Evolutionary conservation across 30 jellyfish, hydroid and myxozoan genomes (phyloP), one percentile per base, ranked within the genome.

Genomic region (Cassiopea andromeda): DNA sequence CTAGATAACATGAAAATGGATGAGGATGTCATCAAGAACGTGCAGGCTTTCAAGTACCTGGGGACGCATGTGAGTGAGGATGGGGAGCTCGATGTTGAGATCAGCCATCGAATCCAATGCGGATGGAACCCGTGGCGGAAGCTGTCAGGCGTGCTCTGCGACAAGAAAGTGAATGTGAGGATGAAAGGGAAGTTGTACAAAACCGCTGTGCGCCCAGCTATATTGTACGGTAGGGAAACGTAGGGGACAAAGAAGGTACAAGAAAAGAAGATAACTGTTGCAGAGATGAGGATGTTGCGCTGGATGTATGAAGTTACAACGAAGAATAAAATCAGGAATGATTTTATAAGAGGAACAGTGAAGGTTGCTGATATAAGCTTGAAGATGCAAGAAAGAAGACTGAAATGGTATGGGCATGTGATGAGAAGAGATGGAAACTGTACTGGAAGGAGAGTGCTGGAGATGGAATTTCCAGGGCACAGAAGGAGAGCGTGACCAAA

Each of bases 51-150:
- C 80, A 70, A 0, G 80, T 70, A 70, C 49, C 49, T 70, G 80
- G 80, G 80, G 80, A 70, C 17, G 80, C 17, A 70, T 16, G 80
- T 70, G 80, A 70, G 80, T 16, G 80, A 70, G 49, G 80, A 70
- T 70, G 80, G 80, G 17, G 80, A 70, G 0, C 80, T 70, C 0
- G 80, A 8, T n/a, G 80, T 70, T 9, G 80, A 70, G 80, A 70
- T 70, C 46, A 70, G 17, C 80, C 80, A 70, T 44, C 0, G 80
- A 27, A 27, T 27, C 38, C 38, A 27, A 27, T 27, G 38, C 38
- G 0, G 38, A 0, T 27, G 38, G 49, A 7, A 27, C 0, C 0
- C 10, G 49, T 70, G 80, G 46, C 9, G 80, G 49, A 44, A 7
- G 68, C 68, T 58, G 14, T 7, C 14, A 58, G 14, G 8, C 68